Conservation (phyloP, 37 sponge, comb jelly and placozoan species). For the Hormiphora californensis region DNA sequence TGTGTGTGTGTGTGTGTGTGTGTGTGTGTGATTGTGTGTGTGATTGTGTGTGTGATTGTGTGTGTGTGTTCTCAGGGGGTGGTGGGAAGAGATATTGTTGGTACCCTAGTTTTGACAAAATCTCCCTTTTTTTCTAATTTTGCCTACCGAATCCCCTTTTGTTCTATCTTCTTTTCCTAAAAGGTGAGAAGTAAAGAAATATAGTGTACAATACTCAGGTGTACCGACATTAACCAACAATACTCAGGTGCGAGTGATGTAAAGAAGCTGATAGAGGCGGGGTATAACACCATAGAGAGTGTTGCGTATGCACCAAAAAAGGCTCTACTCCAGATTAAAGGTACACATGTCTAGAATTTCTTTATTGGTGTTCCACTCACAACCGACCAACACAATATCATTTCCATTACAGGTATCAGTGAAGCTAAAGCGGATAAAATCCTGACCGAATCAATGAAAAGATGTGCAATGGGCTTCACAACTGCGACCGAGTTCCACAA, state of each 20-base stretch:
- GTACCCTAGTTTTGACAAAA: no score
- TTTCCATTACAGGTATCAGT: conserved; percentile 70
- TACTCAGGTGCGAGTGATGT: conserved; percentile 79
- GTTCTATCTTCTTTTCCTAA: no score
- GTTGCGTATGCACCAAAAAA: conserved; percentile 98
- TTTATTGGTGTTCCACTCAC: not conserved
- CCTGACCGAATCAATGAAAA: conserved; percentile 81
- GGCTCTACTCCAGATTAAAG: conserved; percentile 80
- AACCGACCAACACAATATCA: not conserved
- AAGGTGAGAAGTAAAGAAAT: no score
- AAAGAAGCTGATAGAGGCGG: conserved; percentile 91
- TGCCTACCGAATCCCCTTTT: no score
- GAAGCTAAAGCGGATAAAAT: conserved; percentile 98
- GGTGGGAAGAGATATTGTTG: no score
- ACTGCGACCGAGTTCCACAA: conserved; percentile 97
- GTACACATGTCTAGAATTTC: not conserved
- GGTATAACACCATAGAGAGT: conserved; percentile 93
- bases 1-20: no score
- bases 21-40: no score
- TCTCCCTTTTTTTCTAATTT: no score
- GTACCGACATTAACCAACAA: no score
- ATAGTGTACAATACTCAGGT: no score
- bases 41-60: no score
- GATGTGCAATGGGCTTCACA: conserved; percentile 98
- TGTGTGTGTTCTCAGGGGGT: no score